phyloP scores from a whole-genome alignment of 2,113 vertebrate species.

The Scophthalmus maximus region DNA sequence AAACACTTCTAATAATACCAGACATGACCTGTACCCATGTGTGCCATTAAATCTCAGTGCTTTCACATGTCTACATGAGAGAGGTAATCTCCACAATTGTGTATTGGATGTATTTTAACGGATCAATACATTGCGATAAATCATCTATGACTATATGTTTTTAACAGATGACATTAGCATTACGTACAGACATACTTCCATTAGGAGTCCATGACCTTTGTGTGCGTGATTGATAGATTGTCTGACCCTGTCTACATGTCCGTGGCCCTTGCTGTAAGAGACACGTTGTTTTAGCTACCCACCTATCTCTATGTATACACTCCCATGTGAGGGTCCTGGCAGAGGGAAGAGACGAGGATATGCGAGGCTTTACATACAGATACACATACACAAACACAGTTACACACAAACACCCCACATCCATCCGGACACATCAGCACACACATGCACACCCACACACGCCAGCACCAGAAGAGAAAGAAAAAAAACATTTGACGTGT shows the following conservation, averaged over 20 bases:
- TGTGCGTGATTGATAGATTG: conserved; percentile 75
- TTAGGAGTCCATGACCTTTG: conserved; percentile 73
- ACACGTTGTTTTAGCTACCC: conserved; percentile 73
- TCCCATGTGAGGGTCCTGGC: conserved; percentile 44
- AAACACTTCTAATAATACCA: conserved; percentile 23
- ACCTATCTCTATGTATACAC: conserved; percentile 63
- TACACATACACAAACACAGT: conserved; percentile 41
- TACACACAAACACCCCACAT: conserved; percentile 9
- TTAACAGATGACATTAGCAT: conserved; percentile 80
- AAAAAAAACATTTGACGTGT: conserved; percentile 72
- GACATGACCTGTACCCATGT: conserved; percentile 43
- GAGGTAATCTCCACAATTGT: conserved; percentile 53
- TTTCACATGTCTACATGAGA: conserved; percentile 39
- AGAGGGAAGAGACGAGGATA: conserved; percentile 36
- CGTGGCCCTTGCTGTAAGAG: conserved; percentile 52
- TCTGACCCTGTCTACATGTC: conserved; percentile 69
- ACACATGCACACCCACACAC: conserved; percentile 46
- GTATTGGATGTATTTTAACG: conserved; percentile 42
- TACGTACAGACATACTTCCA: conserved; percentile 67
- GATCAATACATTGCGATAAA: conserved; percentile 71
- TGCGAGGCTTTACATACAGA: conserved; percentile 50
- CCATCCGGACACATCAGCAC: conserved; percentile 32
- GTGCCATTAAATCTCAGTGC: conserved; percentile 55
- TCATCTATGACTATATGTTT: conserved; percentile 69
- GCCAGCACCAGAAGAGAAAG: conserved; percentile 37